Conservation (phyloP, 92 coral and sea anemone species). For the Bergia sp. region DNA sequence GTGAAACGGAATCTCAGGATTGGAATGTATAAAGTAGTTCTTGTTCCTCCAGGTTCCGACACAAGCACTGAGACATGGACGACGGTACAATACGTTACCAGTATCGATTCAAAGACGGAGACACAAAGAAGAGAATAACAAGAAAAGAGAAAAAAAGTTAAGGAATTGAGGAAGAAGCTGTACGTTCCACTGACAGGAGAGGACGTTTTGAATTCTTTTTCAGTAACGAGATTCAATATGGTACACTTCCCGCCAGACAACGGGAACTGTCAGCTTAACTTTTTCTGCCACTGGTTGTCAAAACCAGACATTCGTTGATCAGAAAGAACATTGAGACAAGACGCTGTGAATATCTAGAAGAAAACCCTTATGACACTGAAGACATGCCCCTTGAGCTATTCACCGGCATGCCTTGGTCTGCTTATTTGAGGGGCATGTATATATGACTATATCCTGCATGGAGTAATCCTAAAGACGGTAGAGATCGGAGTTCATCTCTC, state of each 20-base stretch:
- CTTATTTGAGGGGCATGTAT: not conserved
- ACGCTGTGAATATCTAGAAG: conserved; percentile 7
- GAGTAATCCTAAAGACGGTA: too few relatives aligned
- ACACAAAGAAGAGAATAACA: conserved; percentile 3
- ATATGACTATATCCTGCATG: too few relatives aligned
- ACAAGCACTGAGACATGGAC: not conserved
- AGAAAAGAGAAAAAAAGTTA: too few relatives aligned
- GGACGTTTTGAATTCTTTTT: not conserved
- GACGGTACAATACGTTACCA: not conserved
- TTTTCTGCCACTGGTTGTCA: not conserved
- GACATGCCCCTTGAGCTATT: conserved; percentile 28
- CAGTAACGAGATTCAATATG: not conserved
- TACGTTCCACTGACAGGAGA: not conserved
- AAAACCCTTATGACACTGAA: conserved; percentile 18
- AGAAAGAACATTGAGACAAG: conserved; percentile 22
- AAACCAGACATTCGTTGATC: conserved; percentile 21
- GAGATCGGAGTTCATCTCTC: too few relatives aligned
- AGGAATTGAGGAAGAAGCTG: conserved; percentile 1
- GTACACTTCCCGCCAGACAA: conserved; percentile 21
- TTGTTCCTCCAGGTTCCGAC: not conserved
- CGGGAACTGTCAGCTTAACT: conserved; percentile 24
- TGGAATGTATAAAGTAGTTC: not conserved
- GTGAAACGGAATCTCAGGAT: not conserved
- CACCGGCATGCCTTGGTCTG: conserved; percentile 35
- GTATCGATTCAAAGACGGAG: not conserved